A percentile compares a stretch with the other conserved stretches of the same genome.
These are phyloP conservation scores for Etheostoma spectabile DNA, from an alignment of 2,113 vertebrate species.

Conservation along the genomic window DNA sequence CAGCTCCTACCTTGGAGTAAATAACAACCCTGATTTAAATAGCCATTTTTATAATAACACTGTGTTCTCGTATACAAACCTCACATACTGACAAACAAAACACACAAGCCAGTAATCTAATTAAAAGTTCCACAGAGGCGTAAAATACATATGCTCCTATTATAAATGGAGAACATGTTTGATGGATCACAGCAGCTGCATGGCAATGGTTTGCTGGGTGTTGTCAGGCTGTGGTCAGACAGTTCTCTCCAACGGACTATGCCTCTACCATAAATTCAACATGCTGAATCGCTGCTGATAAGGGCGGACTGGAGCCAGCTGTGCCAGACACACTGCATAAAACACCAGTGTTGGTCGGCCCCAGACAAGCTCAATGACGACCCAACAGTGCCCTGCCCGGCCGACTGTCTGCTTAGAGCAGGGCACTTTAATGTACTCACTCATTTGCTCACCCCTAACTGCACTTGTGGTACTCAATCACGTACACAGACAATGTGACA, in stretches of 20 bases:
- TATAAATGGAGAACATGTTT: background rate
- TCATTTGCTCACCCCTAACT: slow-evolving; percentile 16
- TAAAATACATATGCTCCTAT: background rate
- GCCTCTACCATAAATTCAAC: background rate
- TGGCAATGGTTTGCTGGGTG: background rate
- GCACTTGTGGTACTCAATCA: slow-evolving; percentile 19
- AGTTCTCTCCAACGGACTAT: background rate
- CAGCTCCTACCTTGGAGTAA: background rate
- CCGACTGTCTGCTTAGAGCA: background rate
- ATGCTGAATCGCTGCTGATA: slow-evolving; percentile 9
- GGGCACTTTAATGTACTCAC: slow-evolving; percentile 9
- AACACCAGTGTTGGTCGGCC: slow-evolving; percentile 5
- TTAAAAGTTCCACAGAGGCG: background rate
- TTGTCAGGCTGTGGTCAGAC: background rate
- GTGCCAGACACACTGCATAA: slow-evolving; percentile 29
- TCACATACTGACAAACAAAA: no score
- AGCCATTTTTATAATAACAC: no score
- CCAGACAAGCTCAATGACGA: background rate
- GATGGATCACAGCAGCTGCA: background rate
- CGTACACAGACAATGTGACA: slow-evolving; percentile 11
- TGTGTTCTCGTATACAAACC: no score
- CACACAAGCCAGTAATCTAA: no score
- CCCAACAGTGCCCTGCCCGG: background rate
- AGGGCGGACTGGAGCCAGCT: slow-evolving; percentile 3
- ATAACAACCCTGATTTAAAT: background rate